Evolutionary conservation across 1,140 invertebrate genomes (phyloP), one percentile per base, ranked within the genome.

Genomic region (Drosophila lacteicornis): DNA sequence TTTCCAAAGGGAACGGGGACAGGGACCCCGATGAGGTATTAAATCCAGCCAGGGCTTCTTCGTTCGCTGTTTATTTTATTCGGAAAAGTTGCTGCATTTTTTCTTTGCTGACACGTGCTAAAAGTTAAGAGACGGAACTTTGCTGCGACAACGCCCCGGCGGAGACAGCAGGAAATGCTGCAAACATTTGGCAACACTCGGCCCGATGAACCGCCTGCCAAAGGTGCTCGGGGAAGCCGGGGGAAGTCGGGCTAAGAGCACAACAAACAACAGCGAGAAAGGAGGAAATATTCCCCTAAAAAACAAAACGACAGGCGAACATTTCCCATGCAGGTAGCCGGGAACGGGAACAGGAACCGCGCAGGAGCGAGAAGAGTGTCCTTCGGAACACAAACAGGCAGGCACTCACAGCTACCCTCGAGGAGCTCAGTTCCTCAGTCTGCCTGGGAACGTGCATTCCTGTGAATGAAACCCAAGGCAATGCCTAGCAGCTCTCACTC

Each of bases 391-490:
- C 74, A 80, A 71, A 74, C 77, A 71, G 71, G 58, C 57, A 63
- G 71, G 58, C 57, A 63, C 59, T 73, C 65, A 59, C 51, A 65
- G 30, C 73, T 61, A 49, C 59, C 85, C 79, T 79, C n/a, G 27
- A 62, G 57, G 59, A 56, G 40, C 57, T 47, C 43, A 46, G 33
- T 55, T 80, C 58, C 74, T 49, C 49, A 51, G 38, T 30, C 17
- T 66, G 42, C 70, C 81, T 90, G 75, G 57, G 82, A 85, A 91
- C 68, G 50, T 55, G 63, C 79, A 80, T 80, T 81, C 61, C 65
- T 68, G 61, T 91, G 88, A 91, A 91, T 88, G 88, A 91, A 91
- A 84, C 82, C 70, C 78, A 91, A 83, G 87, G 71, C 85, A 91
- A 67, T 65, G 66, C 57, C 38, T 11, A 11, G 33, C 33, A 36